Evolutionary conservation across 2,113 vertebrate genomes (phyloP), one percentile per base, ranked within the genome.

Genomic region (Chaenogobius annularis): DNA sequence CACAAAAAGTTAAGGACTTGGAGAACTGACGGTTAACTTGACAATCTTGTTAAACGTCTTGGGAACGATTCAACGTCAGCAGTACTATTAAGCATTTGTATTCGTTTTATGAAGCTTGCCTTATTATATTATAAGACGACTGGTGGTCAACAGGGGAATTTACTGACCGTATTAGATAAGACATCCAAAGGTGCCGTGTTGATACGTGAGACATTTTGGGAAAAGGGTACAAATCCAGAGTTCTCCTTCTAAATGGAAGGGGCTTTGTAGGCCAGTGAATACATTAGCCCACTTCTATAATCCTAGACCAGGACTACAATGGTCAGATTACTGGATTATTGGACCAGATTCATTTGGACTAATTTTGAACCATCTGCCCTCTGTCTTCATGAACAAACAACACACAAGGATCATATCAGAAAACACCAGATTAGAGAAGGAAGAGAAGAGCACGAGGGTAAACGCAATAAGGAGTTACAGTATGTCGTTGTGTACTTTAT

Each of bases 271-370:
- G 61, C 15, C 61, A 63, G 3, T 35, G 83, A 80, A 87, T 83
- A 82, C 86, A 83, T 91, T 87, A 87, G 83, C 87, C 86, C 75
- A 86, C 81, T 86, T 89, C 14, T 40, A 72, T 87, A 87, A 91
- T 89, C 82, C 81, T 2, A 5, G 37, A 35, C 65, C 73, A 22
- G 73, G 7, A 68, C 54, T n/a, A 80, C 81, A 83, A 82, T 68
- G 22, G 46, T 78, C 80, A 75, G 82, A 88, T 90, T 88, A 90
- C 59, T 73, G 5, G 70, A 0, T 87, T 79, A 59, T 35, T 8
- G 47, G 46, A 46, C 66, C 59, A 80, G 63, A 75, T 66, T 14
- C 44, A 66, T 73, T n/a, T 58, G 77, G 63, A 75, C 72, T 52
- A 61, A 44, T 65, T 66, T 58, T 58, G 71, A 48, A 85, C 82